Conservation (phyloP, 2,113 vertebrate species). For the Mesitornis unicolor region DNA sequence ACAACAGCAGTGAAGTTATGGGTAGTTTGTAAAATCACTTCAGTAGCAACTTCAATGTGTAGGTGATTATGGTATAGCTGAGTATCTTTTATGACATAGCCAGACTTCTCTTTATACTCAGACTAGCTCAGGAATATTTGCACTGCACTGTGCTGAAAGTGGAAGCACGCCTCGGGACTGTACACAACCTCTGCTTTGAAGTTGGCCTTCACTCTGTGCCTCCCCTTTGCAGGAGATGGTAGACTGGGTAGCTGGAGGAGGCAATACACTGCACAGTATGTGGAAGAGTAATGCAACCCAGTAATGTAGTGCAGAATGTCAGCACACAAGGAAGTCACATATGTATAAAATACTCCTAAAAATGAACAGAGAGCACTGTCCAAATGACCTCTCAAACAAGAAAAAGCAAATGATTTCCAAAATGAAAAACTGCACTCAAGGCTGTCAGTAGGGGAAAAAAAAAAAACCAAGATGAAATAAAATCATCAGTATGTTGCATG, state of each 20-base stretch:
- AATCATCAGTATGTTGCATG: not conserved
- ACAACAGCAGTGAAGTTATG: not conserved
- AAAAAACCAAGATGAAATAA: not conserved
- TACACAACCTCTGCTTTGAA: not conserved
- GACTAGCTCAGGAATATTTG: not conserved
- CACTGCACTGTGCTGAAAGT: not conserved
- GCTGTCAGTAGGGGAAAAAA: fast-evolving
- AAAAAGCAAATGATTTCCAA: not conserved
- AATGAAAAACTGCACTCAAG: not conserved
- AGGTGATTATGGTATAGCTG: not conserved
- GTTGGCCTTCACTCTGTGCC: not conserved
- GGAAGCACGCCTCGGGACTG: not conserved
- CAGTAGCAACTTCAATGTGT: not conserved
- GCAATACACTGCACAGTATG: not conserved
- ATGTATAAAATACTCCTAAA: not conserved
- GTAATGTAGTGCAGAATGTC: not conserved
- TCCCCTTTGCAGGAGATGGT: not conserved
- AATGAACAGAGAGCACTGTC: not conserved
- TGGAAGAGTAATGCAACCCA: not conserved
- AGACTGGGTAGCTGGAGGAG: not conserved
- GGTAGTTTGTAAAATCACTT: not conserved
- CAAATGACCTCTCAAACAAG: not conserved
- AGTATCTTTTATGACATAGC: not conserved
- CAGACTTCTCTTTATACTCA: not conserved
- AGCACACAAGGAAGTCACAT: not conserved